Evolutionary conservation across 2,888 invertebrate genomes (phyloP), one percentile per base, ranked within the genome.

Genomic region (Eupithecia dodoneata): DNA sequence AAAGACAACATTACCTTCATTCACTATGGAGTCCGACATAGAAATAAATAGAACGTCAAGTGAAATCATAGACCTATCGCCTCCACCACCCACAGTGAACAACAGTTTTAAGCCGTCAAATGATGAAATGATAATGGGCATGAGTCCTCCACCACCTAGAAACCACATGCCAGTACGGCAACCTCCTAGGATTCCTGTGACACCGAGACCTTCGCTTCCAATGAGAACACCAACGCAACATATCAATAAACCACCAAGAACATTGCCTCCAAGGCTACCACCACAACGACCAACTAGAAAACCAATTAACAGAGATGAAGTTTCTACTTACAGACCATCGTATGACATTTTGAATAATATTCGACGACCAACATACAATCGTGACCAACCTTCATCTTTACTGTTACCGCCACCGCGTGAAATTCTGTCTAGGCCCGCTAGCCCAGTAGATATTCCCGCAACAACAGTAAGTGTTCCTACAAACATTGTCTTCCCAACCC

Each of bases 51-150:
- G 85, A 74, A 88, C 93, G 9, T 90, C 92, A 0, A 92, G 89
- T 83, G 94, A 95, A 75, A 95, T 95, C 10, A 89, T 95, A 80
- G 92, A 95, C 80, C 87, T 95, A n/a, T 95, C 95, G 49, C 95
- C 95, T 15, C 95, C 95, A n/a, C 95, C 95, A 9, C 94, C 93
- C 9, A 93, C 92, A 2, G 85, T 91, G 81, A 92, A 94, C 81
- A 93, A 92, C 76, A 94, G 88, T 79, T 94, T 93, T 72, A 94
- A 93, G 75, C 92, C 94, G 15, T 91, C 94, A 12, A 93, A 92
- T 80, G 93, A 94, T 87, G 95, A 95, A 77, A 91, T 90, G 86
- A 95, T 96, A n/a, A 94, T 95, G 94, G 96, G 96, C 1, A 94
- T 96, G 92, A 95, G 93, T 84, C 96, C 96, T 66, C 96, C 96